These are phyloP conservation scores for Xestia xanthographa DNA, from an alignment of 2,888 invertebrate genomes.

Conservation along the genomic window DNA sequence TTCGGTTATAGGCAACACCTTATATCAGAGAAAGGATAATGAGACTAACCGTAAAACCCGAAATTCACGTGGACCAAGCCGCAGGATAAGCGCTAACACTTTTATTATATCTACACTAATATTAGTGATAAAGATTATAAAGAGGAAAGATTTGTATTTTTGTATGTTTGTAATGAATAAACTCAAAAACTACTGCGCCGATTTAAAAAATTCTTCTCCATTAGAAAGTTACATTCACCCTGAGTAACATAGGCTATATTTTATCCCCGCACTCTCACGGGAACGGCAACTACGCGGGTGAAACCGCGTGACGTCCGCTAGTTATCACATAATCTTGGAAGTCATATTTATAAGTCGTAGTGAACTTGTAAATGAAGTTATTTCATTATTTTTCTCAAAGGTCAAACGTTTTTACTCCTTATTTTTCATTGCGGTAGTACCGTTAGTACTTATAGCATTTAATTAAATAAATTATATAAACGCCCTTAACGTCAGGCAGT, in stretches of 20 bases:
- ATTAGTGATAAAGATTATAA: too few species aligned
- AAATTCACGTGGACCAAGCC: background rate
- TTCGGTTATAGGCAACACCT: too few species aligned
- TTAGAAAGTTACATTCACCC: too few species aligned
- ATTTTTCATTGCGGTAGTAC: constrained; percentile 14
- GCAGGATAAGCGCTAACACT: background rate
- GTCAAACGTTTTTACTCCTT: constrained; percentile 26
- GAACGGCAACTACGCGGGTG: too few species aligned
- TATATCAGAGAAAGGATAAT: background rate
- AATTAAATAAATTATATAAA: constrained; percentile 24
- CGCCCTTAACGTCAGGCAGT: constrained; percentile 10
- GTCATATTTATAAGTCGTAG: background rate
- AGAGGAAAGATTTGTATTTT: too few species aligned
- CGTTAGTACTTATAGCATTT: constrained; percentile 13
- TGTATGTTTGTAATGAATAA: too few species aligned
- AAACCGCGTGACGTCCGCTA: too few species aligned
- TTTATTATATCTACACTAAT: too few species aligned
- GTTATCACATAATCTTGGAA: constrained; percentile 11
- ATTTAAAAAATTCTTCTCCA: too few species aligned
- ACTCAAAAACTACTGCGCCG: too few species aligned
- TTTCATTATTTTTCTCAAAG: constrained; percentile 27
- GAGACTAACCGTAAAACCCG: background rate
- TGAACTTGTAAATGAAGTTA: constrained; percentile 28
- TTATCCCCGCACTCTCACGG: too few species aligned
- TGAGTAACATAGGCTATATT: too few species aligned